Evolutionary conservation across 2,797 vertebrate species (phyloP), one percentile per base, ranked within the genome.

Genomic region (Rachycentron canadum): DNA sequence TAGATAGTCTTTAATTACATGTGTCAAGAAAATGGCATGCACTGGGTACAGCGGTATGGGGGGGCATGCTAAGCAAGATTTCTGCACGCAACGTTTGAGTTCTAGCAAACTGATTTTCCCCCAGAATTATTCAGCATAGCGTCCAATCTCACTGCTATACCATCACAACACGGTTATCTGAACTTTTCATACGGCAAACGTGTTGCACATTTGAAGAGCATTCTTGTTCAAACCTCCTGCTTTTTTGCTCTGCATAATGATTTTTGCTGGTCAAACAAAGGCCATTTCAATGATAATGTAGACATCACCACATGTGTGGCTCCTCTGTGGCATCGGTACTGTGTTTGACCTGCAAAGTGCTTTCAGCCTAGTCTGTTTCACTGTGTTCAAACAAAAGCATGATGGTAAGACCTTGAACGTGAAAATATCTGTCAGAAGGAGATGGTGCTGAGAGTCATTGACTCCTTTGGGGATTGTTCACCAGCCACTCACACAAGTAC

Each of bases 1-100:
- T 72, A 89, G 92, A 90, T 89, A 86, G 83, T 69, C 81, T 63
- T 88, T 94, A 92, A 93, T 95, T 93, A 86, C 86, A 78, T 83
- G 70, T 88, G 80, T 90, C 79, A 85, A 86, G 75, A 65, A 90
- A 86, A 86, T 82, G 85, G 77, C 85, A 86, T 65, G 88, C 78
- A 77, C 26, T 32, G 43, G 8, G 43, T n/a, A n/a, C n/a, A n/a
- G n/a, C n/a, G 19, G 3, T 7, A 16, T 17, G 17, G 5, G 16
- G 14, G 69, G 73, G 73, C 74, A 59, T 67, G 71, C 76, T 70
- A 64, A 68, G 69, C 34, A 69, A 82, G 64, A 80, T 83, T 83
- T 79, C 53, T 75, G 69, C 78, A 79, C 63, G 57, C 86, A 77
- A 92, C 58, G 28, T 60, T 83, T 65, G 83, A 88, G 78, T 84